A percentile compares a stretch with the other conserved stretches of the same genome.
Evolutionary conservation across 2,888 invertebrate species (phyloP).

Genomic region (Sabellastarte sp.): DNA sequence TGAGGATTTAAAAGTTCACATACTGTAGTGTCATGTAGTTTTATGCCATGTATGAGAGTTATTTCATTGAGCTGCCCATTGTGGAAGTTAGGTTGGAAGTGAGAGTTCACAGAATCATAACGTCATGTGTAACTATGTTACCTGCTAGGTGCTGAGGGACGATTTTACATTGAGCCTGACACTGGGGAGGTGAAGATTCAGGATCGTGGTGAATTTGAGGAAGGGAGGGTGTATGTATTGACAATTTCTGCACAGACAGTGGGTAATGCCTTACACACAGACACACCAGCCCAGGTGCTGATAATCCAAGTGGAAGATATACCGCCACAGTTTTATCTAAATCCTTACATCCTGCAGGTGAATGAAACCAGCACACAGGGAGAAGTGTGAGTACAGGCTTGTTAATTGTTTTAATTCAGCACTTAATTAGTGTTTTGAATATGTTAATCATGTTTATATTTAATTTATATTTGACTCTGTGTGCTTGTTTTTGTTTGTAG

Average conservation of each 20-base stretch:
- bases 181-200: constrained; percentile 22
- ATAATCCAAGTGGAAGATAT: constrained; percentile 15
- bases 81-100: too few relatives aligned
- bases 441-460: too few relatives aligned
- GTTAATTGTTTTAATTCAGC: too few relatives aligned
- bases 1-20: too few relatives aligned
- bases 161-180: constrained; percentile 23
- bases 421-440: too few relatives aligned
- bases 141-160: constrained; percentile 19
- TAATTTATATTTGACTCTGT: too few relatives aligned
- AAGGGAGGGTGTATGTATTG: constrained; percentile 13
- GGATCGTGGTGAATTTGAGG: constrained; percentile 17
- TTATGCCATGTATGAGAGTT: too few relatives aligned
- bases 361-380: neutral
- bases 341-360: constrained; percentile 1
- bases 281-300: constrained; percentile 25
- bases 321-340: constrained; percentile 24
- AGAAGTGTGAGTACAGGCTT: neutral
- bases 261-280: constrained; percentile 1
- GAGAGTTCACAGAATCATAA: too few relatives aligned
- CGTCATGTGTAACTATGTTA: too few relatives aligned
- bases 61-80: too few relatives aligned
- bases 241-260: constrained; percentile 25
- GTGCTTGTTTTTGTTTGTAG: too few relatives aligned
- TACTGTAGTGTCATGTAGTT: too few relatives aligned